Evolutionary conservation across 2,113 vertebrate genomes (phyloP), one percentile per base, ranked within the genome.

Genomic region (Meriones unguiculatus): DNA sequence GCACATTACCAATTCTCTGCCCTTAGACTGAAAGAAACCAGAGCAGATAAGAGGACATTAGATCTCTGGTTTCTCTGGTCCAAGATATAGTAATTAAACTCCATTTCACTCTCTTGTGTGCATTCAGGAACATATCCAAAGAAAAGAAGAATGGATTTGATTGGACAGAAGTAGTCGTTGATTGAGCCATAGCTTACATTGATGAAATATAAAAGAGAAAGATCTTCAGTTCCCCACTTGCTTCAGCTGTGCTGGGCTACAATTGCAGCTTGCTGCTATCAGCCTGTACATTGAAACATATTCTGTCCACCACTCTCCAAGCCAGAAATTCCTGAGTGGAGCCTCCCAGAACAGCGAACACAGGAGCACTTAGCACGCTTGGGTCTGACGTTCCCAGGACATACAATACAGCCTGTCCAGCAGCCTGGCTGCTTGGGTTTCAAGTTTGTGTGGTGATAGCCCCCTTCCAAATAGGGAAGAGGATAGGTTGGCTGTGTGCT

Each of bases 341-440:
- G 54, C 41, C 41, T 59, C 32, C 2, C 30, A 7, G 89, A 41
- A 46, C n/a, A n/a, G 28, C 0, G 35, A 89, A 32, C 92, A 0
- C 70, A 38, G 7, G 11, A 11, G 30, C 9, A 6, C n/a, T 0
- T 28, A 7, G 28, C 52, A 24, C 0, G 46, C 25, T 67, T 85
- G 88, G 86, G 73, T 82, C 94, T n/a, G 95, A 52, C 41, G 67
- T 86, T 97, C 92, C 90, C 92, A 32, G 82, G 97, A 97, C 77
- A 97, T 78, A 90, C 20, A 52, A 96, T 94, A 95, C 64, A 41
- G 62, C 28, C 88, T 46, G 64, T 25, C 57, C 84, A 73, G 84
- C 1, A 87, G 75, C 75, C 22, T 84, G 72, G 59, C 67, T 9
- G 30, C 93, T 97, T 90, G 1, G 0, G 6, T 98, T 96, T 97